These are phyloP conservation scores for Carterocephalus palaemon DNA, from an alignment of 2,888 invertebrate species.

Conservation along the genomic window DNA sequence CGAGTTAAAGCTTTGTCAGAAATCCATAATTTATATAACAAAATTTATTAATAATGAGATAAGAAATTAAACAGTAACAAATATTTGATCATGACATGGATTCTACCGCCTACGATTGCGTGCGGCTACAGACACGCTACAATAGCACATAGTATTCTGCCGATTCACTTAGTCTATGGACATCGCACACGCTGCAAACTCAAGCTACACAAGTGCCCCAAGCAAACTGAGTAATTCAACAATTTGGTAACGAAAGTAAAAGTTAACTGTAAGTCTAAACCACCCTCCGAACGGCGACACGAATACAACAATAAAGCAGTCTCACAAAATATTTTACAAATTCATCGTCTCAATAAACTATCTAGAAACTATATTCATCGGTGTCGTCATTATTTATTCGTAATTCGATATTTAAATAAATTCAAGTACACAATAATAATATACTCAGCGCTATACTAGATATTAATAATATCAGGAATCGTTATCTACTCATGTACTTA, in stretches of 20 bases:
- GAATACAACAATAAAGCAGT: constrained; percentile 78
- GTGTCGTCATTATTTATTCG: constrained; percentile 68
- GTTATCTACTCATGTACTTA: constrained; percentile 75
- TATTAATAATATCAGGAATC: constrained; percentile 76
- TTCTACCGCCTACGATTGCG: constrained; percentile 45
- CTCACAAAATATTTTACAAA: constrained; percentile 78
- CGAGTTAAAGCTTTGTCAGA: constrained; percentile 78
- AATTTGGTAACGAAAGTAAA: constrained; percentile 78
- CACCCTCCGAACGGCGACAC: constrained; percentile 70
- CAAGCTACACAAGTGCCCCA: constrained; percentile 62
- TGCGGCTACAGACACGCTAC: constrained; percentile 8
- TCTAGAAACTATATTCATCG: constrained; percentile 73
- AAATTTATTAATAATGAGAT: constrained; percentile 73
- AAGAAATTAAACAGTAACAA: constrained; percentile 76
- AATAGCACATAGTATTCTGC: constrained; percentile 31
- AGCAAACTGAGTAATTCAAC: constrained; percentile 72
- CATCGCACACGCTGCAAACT: constrained; percentile 48
- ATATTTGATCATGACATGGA: constrained; percentile 76
- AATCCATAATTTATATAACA: constrained; percentile 77
- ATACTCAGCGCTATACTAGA: constrained; percentile 68
- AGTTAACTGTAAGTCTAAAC: constrained; percentile 69
- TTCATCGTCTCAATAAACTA: constrained; percentile 67
- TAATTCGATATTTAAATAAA: constrained; percentile 68
- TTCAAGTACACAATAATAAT: constrained; percentile 74
- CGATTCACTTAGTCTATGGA: constrained; percentile 35